phyloP scores from a whole-genome alignment of 1,140 invertebrate genomes.

The Metaphire vulgaris region DNA sequence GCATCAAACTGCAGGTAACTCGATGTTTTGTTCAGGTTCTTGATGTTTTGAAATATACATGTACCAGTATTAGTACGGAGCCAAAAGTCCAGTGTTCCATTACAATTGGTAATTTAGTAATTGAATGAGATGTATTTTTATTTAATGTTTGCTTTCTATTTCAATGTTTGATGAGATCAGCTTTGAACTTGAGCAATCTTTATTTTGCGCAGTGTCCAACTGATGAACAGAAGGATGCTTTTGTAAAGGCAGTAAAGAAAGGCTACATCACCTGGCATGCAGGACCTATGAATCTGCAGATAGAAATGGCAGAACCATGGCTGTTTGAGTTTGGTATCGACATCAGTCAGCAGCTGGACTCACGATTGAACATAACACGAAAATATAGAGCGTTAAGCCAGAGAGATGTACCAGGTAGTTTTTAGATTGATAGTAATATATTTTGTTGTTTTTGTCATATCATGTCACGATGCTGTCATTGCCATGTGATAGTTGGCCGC shows the following conservation, averaged over 20 bases:
- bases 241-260: slow-evolving; percentile 33
- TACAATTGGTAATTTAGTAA: slow-evolving; percentile 1
- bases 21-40: neutral
- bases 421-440: slow-evolving; percentile 7
- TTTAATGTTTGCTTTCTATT: neutral
- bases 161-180: no score
- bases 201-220: slow-evolving; percentile 37
- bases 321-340: slow-evolving; percentile 36
- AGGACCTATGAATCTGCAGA: slow-evolving; percentile 45
- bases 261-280: slow-evolving; percentile 43
- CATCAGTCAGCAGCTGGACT: slow-evolving; percentile 35
- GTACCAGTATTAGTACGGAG: no score
- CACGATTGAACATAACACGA: slow-evolving; percentile 34
- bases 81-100: neutral
- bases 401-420: slow-evolving; percentile 44
- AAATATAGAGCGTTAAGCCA: slow-evolving; percentile 36
- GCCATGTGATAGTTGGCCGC: no score
- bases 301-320: slow-evolving; percentile 35
- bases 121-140: neutral
- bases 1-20: slow-evolving; percentile 36
- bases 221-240: slow-evolving; percentile 23
- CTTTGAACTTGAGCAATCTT: no score
- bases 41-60: no score
- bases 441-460: neutral
- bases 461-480: no score